These are phyloP conservation scores for Aphelinus atriplicis DNA, from an alignment of 1,140 invertebrate genomes.

Conservation along the genomic window DNA sequence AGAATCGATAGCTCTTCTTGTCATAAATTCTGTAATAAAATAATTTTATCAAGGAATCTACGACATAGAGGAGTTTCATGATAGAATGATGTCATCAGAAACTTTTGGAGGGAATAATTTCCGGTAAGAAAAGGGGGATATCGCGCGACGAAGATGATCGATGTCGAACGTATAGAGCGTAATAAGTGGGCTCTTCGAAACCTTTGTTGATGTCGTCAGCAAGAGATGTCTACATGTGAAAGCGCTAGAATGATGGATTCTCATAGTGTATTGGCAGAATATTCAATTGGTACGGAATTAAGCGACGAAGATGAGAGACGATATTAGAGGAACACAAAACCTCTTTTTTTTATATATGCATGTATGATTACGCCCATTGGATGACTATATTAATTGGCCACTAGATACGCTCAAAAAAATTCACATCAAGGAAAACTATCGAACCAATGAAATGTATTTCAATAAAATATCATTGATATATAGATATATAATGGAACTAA, in stretches of 20 bases:
- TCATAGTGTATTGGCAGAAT: slow-evolving; percentile 19
- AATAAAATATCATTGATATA: no score
- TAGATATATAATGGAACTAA: no score
- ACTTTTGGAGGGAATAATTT: slow-evolving; percentile 26
- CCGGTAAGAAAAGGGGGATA: slow-evolving; percentile 4
- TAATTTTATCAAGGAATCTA: no score
- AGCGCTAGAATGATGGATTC: slow-evolving; percentile 27
- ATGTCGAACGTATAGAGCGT: slow-evolving; percentile 32
- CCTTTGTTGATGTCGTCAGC: slow-evolving; percentile 33
- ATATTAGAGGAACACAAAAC: slow-evolving; percentile 13
- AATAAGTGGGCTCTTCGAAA: slow-evolving; percentile 36
- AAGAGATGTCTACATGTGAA: slow-evolving; percentile 10
- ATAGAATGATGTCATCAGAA: slow-evolving; percentile 21
- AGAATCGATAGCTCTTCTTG: no score
- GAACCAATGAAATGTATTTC: no score
- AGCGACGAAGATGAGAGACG: neutral
- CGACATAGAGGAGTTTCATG: neutral
- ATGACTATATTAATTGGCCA: no score
- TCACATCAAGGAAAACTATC: no score
- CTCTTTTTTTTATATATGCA: neutral
- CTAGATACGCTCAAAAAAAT: no score
- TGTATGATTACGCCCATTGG: no score
- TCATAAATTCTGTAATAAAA: no score
- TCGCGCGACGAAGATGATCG: slow-evolving; percentile 36
- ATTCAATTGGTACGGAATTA: slow-evolving; percentile 29